Percentiles rank a stretch among this genome's conserved stretches.
Conservation (phyloP, 2,888 invertebrate species). For the Diogma glabrata region DNA sequence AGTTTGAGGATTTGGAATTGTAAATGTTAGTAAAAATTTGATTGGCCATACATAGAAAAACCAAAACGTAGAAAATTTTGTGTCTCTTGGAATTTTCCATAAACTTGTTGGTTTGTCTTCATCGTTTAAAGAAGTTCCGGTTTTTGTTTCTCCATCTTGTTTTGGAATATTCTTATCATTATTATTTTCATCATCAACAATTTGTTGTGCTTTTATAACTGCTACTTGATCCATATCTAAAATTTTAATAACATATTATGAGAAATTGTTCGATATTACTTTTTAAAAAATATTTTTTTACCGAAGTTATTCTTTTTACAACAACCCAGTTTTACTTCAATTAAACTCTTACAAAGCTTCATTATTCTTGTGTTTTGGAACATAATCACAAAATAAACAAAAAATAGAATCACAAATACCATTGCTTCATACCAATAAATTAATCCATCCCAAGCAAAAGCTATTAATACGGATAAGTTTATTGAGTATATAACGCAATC, state of each 20-base stretch:
- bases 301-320: conserved; percentile 8
- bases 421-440: conserved; percentile 68
- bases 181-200: too few relatives aligned
- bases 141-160: too few relatives aligned
- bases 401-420: conserved; percentile 55
- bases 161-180: too few relatives aligned
- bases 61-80: conserved; percentile 35
- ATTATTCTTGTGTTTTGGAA: conserved; percentile 11
- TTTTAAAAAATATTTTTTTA: too few relatives aligned
- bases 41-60: conserved; percentile 66
- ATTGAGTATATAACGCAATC: conserved; percentile 54
- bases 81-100: conserved; percentile 37
- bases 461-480: conserved; percentile 56
- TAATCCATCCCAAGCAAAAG: conserved; percentile 54
- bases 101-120: conserved; percentile 29
- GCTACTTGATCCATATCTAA: too few relatives aligned
- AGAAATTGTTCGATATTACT: too few relatives aligned
- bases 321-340: conserved; percentile 6
- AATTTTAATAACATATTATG: too few relatives aligned
- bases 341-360: conserved; percentile 4
- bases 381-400: conserved; percentile 55
- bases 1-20: conserved; percentile 58
- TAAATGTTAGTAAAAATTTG: conserved; percentile 47
- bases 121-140: background rate
- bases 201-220: too few relatives aligned